Evolutionary conservation across 1,140 invertebrate species (phyloP).

Genomic region (Drosophila suzukii): DNA sequence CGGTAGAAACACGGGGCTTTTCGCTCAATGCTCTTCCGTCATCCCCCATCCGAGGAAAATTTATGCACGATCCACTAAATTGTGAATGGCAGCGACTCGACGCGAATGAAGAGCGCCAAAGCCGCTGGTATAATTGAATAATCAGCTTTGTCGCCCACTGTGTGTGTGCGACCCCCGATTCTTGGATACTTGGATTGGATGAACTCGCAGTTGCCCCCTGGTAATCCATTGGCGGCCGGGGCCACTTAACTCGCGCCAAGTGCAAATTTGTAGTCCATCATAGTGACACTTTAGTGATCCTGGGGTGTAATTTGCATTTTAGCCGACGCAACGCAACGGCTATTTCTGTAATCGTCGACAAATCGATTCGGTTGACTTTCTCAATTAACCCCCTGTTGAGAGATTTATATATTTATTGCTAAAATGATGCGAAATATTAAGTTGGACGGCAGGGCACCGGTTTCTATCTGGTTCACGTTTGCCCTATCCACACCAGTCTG

Average conservation of each 20-base stretch:
- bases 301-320: constrained; percentile 46
- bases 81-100: constrained; percentile 50
- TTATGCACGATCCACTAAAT: constrained; percentile 56
- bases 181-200: constrained; percentile 4
- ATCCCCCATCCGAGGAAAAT: constrained; percentile 41
- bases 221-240: constrained; percentile 6
- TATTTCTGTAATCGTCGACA: constrained; percentile 51
- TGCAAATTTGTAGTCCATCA: constrained; percentile 79
- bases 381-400: constrained; percentile 44
- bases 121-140: constrained; percentile 77
- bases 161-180: constrained; percentile 46
- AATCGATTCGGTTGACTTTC: constrained; percentile 36
- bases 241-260: constrained; percentile 38
- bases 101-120: constrained; percentile 66
- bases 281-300: constrained; percentile 32
- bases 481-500: not conserved
- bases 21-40: constrained; percentile 52
- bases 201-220: not conserved
- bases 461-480: constrained; percentile 14
- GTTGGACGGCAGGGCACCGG: constrained; percentile 1
- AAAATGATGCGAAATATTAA: constrained; percentile 20
- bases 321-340: constrained; percentile 29
- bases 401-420: constrained; percentile 52
- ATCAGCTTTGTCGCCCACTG: constrained; percentile 67
- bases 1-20: constrained; percentile 18